Base-by-base conservation (phyloP, 1,140 invertebrate species). In the Drosophila pallidifrons region DNA sequence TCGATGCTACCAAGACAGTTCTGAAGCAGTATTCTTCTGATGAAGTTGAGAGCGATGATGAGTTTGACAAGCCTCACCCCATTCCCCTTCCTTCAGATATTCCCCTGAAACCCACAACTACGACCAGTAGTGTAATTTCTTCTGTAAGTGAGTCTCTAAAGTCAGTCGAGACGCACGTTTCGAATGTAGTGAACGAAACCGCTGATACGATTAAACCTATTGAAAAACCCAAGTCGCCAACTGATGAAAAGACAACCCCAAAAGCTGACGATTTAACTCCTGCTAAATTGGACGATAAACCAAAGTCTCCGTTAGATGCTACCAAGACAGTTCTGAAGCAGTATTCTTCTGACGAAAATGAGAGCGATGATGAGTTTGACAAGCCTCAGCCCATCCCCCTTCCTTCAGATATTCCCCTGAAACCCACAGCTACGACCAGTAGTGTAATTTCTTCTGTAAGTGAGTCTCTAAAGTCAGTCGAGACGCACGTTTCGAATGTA, bases 321-420 rank as follows among this genome's bases (percentile, higher is more conserved):
- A 16, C 16, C 16, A 16, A 16, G 16, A 1, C 16, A 16, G 16
- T 16, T 16, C 16, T 16, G 16, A 16, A 16, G 16, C 16, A 16
- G 16, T 1, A 58, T 11, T 43, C 59, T 51, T 72, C 52, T 11
- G 59, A 72, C 8, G 52, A 16, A 16, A 1, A 64, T 55, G 59
- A 72, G 28, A 72, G 49, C 25, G 69, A 58, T 15, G 49, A 63
- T 7, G 60, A 72, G 45, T 51, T 59, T 4, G 41, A 15, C 32
- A 35, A 35, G 32, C 32, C 32, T 35, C 6, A 5, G 1, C 6
- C 32, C 1, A 35, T 7, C 1, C 32, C 32, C 6, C 7, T 35
- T 2, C 5, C 32, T 8, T 16, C 30, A n/a, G 41, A 32, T 15
- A 15, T 15, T 15, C 15, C 15, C 15, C 15, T 15, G 15, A 15